Conservation (phyloP, 1,140 invertebrate species). For the Nylanderia fulva region DNA sequence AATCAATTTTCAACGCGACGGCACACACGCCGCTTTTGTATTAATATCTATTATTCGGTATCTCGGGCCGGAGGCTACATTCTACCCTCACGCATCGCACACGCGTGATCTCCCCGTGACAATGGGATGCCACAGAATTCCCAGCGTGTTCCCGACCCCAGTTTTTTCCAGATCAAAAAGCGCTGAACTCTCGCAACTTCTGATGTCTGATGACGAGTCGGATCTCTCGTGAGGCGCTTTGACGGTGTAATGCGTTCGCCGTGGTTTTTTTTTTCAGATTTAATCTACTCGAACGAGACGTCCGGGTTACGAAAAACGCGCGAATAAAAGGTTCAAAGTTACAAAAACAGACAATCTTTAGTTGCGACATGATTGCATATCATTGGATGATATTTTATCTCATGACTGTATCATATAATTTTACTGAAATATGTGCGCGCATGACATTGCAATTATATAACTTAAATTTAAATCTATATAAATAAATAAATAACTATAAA, state of each 20-base stretch:
- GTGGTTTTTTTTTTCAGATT: slow-evolving; percentile 9
- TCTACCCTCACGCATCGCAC: slow-evolving; percentile 70
- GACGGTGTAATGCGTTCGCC: slow-evolving; percentile 4
- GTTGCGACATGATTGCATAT: neutral
- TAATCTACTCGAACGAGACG: slow-evolving; percentile 29
- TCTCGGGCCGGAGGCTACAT: slow-evolving; percentile 55
- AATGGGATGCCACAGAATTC: slow-evolving; percentile 67
- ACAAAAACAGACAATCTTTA: neutral
- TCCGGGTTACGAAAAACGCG: neutral
- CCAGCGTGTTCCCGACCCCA: slow-evolving; percentile 42
- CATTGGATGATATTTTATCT: neutral
- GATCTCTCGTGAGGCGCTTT: slow-evolving; percentile 11
- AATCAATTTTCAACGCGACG: slow-evolving; percentile 76
- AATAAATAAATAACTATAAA: no score
- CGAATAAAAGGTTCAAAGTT: neutral
- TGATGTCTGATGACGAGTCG: slow-evolving; percentile 46
- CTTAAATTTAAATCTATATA: neutral
- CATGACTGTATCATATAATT: neutral
- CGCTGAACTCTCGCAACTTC: slow-evolving; percentile 58
- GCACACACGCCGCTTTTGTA: slow-evolving; percentile 75
- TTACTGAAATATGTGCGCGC: neutral
- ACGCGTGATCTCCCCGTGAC: slow-evolving; percentile 73
- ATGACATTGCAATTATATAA: no score
- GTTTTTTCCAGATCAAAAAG: slow-evolving; percentile 68
- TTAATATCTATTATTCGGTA: slow-evolving; percentile 77